Evolutionary conservation across 1,140 invertebrate genomes (phyloP).

Genomic region (Glossosoma conforme): DNA sequence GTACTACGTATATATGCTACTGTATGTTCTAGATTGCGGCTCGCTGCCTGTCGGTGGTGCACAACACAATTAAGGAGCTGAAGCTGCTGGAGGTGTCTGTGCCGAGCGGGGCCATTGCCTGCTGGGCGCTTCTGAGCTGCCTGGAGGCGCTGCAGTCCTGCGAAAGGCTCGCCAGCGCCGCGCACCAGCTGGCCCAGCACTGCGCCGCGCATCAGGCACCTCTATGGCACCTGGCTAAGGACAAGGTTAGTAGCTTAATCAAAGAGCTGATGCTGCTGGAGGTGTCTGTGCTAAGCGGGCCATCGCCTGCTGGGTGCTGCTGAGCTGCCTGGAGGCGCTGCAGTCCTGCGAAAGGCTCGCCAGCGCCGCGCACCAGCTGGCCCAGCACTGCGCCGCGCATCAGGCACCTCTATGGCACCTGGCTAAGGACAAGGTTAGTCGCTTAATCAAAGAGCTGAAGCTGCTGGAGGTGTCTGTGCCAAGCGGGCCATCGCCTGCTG

Average conservation of each 20-base stretch:
- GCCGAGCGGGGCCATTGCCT: slow-evolving; percentile 78
- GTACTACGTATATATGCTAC: not conserved
- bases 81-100: slow-evolving; percentile 69
- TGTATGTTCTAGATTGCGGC: slow-evolving; percentile 64
- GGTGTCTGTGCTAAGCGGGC: slow-evolving; percentile 75
- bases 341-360: slow-evolving; percentile 65
- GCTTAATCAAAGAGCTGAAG: slow-evolving; percentile 70
- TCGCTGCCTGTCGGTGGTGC: slow-evolving; percentile 78
- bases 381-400: slow-evolving; percentile 75
- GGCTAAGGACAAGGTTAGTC: slow-evolving; percentile 91
- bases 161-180: slow-evolving; percentile 58
- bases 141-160: slow-evolving; percentile 82
- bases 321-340: slow-evolving; percentile 86
- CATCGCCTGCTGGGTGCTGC: slow-evolving; percentile 87
- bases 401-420: slow-evolving; percentile 89
- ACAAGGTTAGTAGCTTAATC: slow-evolving; percentile 74
- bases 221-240: slow-evolving; percentile 86
- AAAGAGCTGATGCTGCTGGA: slow-evolving; percentile 77
- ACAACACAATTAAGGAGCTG: slow-evolving; percentile 80
- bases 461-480: slow-evolving; percentile 73
- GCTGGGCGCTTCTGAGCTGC: slow-evolving; percentile 90
- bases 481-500: slow-evolving; percentile 84
- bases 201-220: slow-evolving; percentile 86
- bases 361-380: slow-evolving; percentile 59
- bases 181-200: slow-evolving; percentile 62